Conservation (phyloP, 2,113 vertebrate genomes). For the Colaptes auratus region DNA sequence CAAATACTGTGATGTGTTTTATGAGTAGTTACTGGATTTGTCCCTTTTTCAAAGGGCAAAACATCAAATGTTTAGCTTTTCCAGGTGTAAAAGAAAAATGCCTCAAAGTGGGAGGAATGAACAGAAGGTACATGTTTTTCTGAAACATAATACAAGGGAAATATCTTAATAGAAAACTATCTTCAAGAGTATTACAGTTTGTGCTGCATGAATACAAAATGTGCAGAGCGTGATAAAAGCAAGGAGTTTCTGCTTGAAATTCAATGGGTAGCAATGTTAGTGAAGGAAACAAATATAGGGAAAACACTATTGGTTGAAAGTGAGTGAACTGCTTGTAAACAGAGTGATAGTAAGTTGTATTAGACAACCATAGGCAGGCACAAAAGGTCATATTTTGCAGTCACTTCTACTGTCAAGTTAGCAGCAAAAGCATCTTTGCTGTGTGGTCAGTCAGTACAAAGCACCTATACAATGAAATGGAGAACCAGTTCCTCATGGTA, state of each 20-base stretch:
- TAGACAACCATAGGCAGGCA: neutral
- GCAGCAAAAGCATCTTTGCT: conserved; percentile 1
- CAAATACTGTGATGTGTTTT: neutral
- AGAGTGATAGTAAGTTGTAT: neutral
- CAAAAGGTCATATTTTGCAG: neutral
- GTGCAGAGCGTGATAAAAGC: neutral
- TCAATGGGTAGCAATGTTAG: neutral
- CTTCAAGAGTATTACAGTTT: neutral
- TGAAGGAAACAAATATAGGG: neutral
- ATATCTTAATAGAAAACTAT: neutral
- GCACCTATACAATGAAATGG: neutral
- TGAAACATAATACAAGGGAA: neutral
- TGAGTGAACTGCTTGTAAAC: neutral
- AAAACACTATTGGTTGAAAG: neutral
- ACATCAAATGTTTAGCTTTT: neutral
- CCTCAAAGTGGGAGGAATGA: neutral
- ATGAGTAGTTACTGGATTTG: neutral
- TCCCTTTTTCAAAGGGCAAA: neutral
- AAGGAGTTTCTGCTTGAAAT: conserved; percentile 8
- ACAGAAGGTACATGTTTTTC: neutral
- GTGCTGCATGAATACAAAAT: neutral
- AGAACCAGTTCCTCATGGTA: neutral
- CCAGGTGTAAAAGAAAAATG: neutral
- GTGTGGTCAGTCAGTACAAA: neutral
- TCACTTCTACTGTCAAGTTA: neutral